Evolutionary conservation across 2,797 vertebrate genomes (phyloP).

Genomic region (Bryconaethiops microstoma): DNA sequence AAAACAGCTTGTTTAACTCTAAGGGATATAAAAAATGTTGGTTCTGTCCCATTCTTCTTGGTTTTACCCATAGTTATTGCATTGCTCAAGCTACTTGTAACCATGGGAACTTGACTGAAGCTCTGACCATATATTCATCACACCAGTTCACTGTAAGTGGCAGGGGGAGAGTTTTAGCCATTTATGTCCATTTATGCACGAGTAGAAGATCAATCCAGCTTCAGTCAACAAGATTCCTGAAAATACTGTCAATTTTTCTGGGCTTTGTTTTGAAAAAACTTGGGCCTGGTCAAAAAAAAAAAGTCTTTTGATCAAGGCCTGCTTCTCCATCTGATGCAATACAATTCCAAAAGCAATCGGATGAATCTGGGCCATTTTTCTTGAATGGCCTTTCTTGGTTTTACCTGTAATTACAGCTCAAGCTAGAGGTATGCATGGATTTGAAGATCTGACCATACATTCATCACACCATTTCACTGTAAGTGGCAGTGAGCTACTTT

Average conservation of each 20-base stretch:
- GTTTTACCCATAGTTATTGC: constrained; percentile 29
- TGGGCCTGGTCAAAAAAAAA: too few relatives aligned
- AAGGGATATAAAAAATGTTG: too few relatives aligned
- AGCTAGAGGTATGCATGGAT: not conserved
- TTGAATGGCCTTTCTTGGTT: constrained; percentile 15
- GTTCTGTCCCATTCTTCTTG: constrained; percentile 22
- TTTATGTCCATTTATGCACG: too few relatives aligned
- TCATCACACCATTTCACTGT: not conserved
- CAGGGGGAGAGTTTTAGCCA: not conserved
- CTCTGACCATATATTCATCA: not conserved
- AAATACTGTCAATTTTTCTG: too few relatives aligned
- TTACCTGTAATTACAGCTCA: constrained; percentile 39
- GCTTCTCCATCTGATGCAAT: too few relatives aligned
- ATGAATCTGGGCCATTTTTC: constrained; percentile 25
- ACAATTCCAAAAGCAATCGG: too few relatives aligned
- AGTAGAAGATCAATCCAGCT: too few relatives aligned
- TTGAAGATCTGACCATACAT: not conserved
- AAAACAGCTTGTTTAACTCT: too few relatives aligned
- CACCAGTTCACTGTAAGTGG: not conserved
- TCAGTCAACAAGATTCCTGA: too few relatives aligned
- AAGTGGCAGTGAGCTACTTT: not conserved
- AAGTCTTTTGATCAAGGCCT: too few relatives aligned
- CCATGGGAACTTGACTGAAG: not conserved
- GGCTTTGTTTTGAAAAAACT: too few relatives aligned
- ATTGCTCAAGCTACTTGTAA: constrained; percentile 27